phyloP scores from a whole-genome alignment of 2,797 vertebrate species.

The Erethizon dorsatum region DNA sequence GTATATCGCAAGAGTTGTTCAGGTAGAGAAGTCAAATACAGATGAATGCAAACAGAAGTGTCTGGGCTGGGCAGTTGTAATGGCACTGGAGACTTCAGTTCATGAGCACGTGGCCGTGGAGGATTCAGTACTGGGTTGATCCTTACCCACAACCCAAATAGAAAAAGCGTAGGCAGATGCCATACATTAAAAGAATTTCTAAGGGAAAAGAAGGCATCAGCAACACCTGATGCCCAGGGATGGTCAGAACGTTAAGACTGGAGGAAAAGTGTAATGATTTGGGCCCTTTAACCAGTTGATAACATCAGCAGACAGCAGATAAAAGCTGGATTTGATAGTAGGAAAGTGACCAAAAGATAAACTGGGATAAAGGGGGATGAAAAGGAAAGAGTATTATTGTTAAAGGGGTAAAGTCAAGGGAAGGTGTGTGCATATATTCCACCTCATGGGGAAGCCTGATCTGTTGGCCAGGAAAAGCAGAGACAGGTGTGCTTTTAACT shows the following conservation, averaged over 20 bases:
- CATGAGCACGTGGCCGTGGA: background rate
- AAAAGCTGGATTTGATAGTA: conserved; percentile 16
- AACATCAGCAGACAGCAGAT: background rate
- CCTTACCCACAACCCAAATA: background rate
- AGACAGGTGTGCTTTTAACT: background rate
- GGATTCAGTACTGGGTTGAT: background rate
- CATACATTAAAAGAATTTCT: background rate
- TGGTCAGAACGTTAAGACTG: background rate
- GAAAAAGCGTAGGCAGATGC: background rate
- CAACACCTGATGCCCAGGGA: background rate
- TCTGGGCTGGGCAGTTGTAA: background rate
- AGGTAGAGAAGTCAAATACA: background rate
- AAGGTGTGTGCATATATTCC: background rate
- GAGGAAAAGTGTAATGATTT: background rate
- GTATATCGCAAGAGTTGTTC: background rate
- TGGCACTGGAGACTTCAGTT: background rate
- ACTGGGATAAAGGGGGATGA: background rate
- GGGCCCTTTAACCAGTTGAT: background rate
- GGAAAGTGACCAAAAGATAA: conserved; percentile 19
- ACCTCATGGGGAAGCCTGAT: background rate
- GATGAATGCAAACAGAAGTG: background rate
- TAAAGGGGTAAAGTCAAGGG: background rate
- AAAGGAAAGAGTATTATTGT: background rate
- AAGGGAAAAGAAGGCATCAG: background rate
- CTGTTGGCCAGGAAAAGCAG: background rate